These are phyloP conservation scores for Lithophane semibrunnea DNA, from an alignment of 2,888 invertebrate genomes.

Conservation along the genomic window DNA sequence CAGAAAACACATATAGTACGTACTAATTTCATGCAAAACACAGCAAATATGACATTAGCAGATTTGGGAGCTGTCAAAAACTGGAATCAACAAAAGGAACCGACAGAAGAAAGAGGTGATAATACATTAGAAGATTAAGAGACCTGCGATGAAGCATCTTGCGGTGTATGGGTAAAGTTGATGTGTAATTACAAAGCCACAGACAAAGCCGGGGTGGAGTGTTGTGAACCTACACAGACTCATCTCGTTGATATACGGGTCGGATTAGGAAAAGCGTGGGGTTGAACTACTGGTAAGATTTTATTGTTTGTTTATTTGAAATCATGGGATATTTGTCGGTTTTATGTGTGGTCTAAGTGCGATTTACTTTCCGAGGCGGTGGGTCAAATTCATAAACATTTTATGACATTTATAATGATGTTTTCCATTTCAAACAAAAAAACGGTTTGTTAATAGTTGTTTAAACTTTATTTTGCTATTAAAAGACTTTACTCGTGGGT, in stretches of 20 bases:
- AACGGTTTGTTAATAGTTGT: not conserved
- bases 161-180: constrained; percentile 51
- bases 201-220: constrained; percentile 51
- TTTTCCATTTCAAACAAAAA: not conserved
- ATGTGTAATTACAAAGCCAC: constrained; percentile 54
- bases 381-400: not conserved
- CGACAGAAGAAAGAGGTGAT: constrained; percentile 8
- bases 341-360: not conserved
- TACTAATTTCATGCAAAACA: not conserved
- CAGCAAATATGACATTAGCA: not conserved
- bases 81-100: not conserved
- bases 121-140: constrained; percentile 50
- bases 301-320: constrained; percentile 12
- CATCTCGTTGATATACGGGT: constrained; percentile 52
- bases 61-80: constrained; percentile 1
- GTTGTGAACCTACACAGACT: constrained; percentile 46
- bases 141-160: constrained; percentile 9
- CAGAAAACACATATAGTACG: not conserved
- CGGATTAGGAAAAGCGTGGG: constrained; percentile 34
- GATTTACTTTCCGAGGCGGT: not conserved
- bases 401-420: not conserved
- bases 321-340: not conserved
- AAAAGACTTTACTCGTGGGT: not conserved
- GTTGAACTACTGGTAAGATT: constrained; percentile 3
- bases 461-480: not conserved